Conservation (phyloP, 2,113 vertebrate species). For the Psilopsiagon aymara region DNA sequence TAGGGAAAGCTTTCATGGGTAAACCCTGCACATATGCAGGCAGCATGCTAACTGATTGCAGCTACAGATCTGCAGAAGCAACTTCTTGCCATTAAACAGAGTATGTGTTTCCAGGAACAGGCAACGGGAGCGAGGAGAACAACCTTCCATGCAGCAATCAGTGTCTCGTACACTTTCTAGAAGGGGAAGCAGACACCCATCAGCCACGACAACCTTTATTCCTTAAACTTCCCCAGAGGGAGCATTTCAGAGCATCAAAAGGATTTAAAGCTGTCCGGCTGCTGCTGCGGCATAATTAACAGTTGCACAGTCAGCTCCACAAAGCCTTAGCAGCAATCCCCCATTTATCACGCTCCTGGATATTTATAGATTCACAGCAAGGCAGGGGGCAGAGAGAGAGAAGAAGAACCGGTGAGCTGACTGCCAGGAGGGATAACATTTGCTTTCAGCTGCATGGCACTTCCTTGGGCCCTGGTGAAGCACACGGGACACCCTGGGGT, state of each 20-base stretch:
- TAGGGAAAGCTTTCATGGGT: not conserved
- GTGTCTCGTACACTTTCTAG: accelerated
- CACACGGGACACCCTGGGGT: accelerated
- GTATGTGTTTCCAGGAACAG: not conserved
- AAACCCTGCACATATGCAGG: not conserved
- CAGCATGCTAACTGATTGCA: not conserved
- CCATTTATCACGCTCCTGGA: not conserved
- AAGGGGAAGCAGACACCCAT: not conserved
- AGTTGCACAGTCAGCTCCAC: constrained; percentile 37
- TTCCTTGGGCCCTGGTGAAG: not conserved
- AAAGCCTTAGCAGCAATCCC: constrained; percentile 34
- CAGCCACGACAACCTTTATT: constrained; percentile 1
- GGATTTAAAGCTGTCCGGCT: constrained; percentile 21
- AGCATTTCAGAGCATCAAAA: constrained; percentile 1
- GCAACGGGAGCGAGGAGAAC: not conserved
- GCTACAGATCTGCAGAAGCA: not conserved
- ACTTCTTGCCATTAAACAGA: not conserved
- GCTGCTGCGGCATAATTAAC: constrained; percentile 49
- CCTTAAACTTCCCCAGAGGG: not conserved
- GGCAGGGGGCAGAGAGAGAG: not conserved
- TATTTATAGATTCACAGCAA: constrained; percentile 22
- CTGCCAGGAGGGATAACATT: not conserved
- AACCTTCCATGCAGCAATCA: not conserved
- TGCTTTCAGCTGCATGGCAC: not conserved
- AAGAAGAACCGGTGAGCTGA: not conserved